Evolutionary conservation across 2,113 vertebrate genomes (phyloP), one percentile per base, ranked within the genome.

Genomic region (Herpailurus yagouaroundi): DNA sequence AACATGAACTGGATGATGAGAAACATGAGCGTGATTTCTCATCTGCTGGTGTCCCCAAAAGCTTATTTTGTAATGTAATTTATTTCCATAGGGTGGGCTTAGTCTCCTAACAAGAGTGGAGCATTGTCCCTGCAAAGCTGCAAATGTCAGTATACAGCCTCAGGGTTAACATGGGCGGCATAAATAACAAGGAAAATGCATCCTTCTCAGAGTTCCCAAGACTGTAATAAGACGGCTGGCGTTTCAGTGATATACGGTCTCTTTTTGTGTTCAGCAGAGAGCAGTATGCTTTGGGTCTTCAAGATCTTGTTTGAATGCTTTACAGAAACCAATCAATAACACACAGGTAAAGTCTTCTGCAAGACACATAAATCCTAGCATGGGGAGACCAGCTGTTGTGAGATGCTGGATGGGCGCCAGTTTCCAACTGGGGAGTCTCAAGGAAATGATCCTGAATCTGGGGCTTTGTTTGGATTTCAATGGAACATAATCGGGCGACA

Each of bases 381-480:
- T 27, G 80, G 96, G 94, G 96, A 97, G 97, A 95, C 97, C 97
- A 98, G 98, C 98, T 98, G 97, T 98, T 97, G 94, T 50, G 69
- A 97, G 91, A 64, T 66, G 69, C 94, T 98, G 98, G 97, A 55
- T 5, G 7, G 68, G 50, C 29, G 97, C 97, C 98, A 98, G 91
- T 73, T 97, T 97, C 97, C 97, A 94, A 93, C 96, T 60, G 69
- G 89, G 97, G 94, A 91, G 95, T 98, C 97, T 97, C 91, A 97
- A 95, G 97, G 96, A 98, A 98, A 97, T 77, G 98, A 94, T 97
- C 88, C 91, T 81, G 96, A 97, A 97, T 95, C 91, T 64, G 91
- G 68, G 91, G 97, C 97, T 98, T 98, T 98, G 98, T 98, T 98
- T 98, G 95, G 96, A 95, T 98, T 97, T 98, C 97, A 98, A 95